phyloP scores from a whole-genome alignment of 2,888 invertebrate genomes.

The Mimas tiliae region DNA sequence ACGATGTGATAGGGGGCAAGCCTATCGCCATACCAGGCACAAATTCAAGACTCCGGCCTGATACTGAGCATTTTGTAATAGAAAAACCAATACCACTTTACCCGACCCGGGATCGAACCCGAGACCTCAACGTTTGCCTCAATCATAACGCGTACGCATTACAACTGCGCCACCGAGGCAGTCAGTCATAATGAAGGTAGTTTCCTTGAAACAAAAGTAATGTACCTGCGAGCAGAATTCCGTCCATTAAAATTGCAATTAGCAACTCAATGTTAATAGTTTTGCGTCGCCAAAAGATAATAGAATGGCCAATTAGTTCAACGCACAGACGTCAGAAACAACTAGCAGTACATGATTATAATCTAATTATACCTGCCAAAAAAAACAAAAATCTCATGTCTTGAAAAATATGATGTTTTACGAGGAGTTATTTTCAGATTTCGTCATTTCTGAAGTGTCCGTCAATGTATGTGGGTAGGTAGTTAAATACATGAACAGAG shows the following conservation, averaged over 20 bases:
- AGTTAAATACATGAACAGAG: not conserved
- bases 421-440: not conserved
- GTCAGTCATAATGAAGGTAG: slow-evolving; percentile 10
- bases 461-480: slow-evolving; percentile 12
- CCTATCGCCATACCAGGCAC: not conserved
- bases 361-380: slow-evolving; percentile 21
- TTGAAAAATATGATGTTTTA: slow-evolving; percentile 6
- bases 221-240: not conserved
- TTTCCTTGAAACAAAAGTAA: slow-evolving; percentile 12
- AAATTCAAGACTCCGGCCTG: not conserved
- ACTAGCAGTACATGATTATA: slow-evolving; percentile 13
- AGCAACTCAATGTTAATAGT: slow-evolving; percentile 21
- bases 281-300: slow-evolving; percentile 20
- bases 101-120: no score
- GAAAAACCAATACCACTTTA: no score
- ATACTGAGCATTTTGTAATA: no score
- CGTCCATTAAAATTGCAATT: slow-evolving; percentile 8
- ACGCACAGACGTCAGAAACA: slow-evolving; percentile 12
- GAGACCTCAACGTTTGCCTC: no score
- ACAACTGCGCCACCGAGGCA: not conserved
- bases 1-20: no score
- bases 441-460: slow-evolving; percentile 3
- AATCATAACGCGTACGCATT: no score
- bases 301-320: slow-evolving; percentile 19
- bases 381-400: not conserved